Base-by-base conservation (phyloP, 35 echinoderm and acorn worm species). In the Lytechinus pictus region DNA sequence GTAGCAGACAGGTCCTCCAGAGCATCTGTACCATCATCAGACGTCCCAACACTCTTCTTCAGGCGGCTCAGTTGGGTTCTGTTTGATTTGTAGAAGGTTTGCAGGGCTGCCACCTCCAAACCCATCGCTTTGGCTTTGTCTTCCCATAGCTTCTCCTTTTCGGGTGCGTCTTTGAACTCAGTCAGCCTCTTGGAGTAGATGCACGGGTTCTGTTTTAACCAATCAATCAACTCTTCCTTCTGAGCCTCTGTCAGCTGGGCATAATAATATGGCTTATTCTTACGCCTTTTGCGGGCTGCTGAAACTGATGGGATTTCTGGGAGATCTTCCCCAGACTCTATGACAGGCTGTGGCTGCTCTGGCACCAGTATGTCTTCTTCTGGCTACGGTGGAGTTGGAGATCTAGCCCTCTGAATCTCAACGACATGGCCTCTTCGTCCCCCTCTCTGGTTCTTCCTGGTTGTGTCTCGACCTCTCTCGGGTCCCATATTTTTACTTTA, bases 181-280 rank as follows among this genome's bases (percentile, higher is more conserved):
- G 94, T 95, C 94, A 95, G 56, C 72, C 94, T 95, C 94, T 95
- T 95, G 56, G 94, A 95, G 94, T 95, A 95, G 94, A 95, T 95
- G 94, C 57, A 95, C 57, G 94, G 94, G 72, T 86, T 95, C 16
- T 95, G 57, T 95, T 95, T 95, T 95, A 95, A 86, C 94, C 94
- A 95, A 86, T 95, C 94, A 95, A 95, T 95, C 57, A 95, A 61
- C 94, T 79, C 94, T 95, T 95, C 94, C 72, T 95, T 95, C 72
- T 95, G 94, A 61, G 94, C 94, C 94, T 95, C 94, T 95, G 94
- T 95, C 94, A 95, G 56, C 72, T 61, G 56, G 56, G 94, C 56
- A 89, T 95, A 86, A 86, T 71, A 95, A 86, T 71, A 95, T 61
- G 94, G 94, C 72, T 95, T 95, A 86, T 95, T 95, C 94, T 95